A percentile compares a stretch with the other conserved stretches of the same genome.
Conservation (phyloP, 2,888 invertebrate genomes). For the Onchidella celtica region DNA sequence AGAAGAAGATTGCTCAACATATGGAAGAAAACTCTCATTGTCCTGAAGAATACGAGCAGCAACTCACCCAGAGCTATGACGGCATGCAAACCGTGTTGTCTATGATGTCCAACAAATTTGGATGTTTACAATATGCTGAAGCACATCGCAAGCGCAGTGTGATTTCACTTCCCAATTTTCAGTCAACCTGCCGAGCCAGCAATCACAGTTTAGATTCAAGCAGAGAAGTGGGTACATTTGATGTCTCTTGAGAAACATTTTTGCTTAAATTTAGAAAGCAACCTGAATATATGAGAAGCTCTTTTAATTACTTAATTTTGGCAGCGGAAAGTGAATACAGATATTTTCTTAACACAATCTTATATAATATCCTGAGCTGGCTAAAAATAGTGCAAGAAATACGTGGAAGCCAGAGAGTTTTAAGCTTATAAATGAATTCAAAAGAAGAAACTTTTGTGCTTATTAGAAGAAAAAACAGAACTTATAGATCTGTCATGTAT, state of each 20-base stretch:
- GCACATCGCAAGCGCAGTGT: conserved; percentile 63
- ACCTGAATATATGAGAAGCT: not conserved
- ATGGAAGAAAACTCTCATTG: conserved; percentile 71
- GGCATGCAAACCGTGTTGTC: conserved; percentile 73
- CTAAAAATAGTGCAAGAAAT: no score
- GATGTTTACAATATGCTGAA: conserved; percentile 74
- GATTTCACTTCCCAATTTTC: conserved; percentile 64
- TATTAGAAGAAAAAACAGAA: no score
- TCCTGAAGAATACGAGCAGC: conserved; percentile 65
- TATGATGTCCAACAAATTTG: conserved; percentile 71
- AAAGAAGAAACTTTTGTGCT: no score
- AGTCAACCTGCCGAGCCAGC: conserved; percentile 55
- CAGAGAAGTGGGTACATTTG: conserved; percentile 20
- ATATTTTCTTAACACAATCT: no score
- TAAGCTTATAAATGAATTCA: no score
- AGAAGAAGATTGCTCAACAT: conserved; percentile 69
- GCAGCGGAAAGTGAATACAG: no score
- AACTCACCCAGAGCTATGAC: conserved; percentile 73
- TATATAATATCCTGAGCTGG: no score
- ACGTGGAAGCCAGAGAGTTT: no score
- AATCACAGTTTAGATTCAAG: conserved; percentile 47
- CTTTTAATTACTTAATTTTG: not conserved
- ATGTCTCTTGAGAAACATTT: no score
- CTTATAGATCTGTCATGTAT: no score
- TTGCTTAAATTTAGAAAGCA: not conserved